phyloP scores from a whole-genome alignment of 2,113 vertebrate species.

The Uropsilus gracilis region DNA sequence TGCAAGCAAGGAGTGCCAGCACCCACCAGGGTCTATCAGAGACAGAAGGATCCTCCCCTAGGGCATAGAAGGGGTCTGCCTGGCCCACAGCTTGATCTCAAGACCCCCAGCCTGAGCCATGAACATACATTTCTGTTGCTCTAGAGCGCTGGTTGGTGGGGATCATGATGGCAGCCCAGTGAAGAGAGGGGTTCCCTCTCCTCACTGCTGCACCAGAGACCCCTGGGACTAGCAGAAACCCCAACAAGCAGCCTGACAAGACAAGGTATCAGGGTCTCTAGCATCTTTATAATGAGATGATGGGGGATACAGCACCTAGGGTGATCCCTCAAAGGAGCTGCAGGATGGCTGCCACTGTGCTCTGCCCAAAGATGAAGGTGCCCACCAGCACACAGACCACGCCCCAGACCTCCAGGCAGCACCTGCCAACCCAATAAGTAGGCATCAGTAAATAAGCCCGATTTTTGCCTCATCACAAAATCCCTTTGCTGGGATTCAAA shows the following conservation, averaged over 20 bases:
- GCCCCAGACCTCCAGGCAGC: constrained; percentile 90
- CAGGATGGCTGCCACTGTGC: constrained; percentile 90
- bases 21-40: fast-evolving
- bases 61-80: fast-evolving
- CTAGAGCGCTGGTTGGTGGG: fast-evolving
- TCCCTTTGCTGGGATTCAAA: no score
- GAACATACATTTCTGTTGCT: fast-evolving
- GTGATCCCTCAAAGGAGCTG: constrained; percentile 82
- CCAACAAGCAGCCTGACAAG: neutral
- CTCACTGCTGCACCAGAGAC: neutral
- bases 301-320: fast-evolving
- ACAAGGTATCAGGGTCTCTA: fast-evolving
- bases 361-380: constrained; percentile 96
- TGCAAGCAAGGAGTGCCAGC: fast-evolving
- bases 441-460: fast-evolving
- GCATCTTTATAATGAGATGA: neutral
- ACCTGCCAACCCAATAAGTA: constrained; percentile 79
- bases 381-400: constrained; percentile 90
- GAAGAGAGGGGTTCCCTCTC: no score
- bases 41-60: fast-evolving
- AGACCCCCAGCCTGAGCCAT: neutral
- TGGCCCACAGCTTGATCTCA: fast-evolving
- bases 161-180: neutral
- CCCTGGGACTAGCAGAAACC: neutral
- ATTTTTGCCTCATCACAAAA: fast-evolving